Conservation (phyloP, 2,797 vertebrate species). For the Fratercula arctica region DNA sequence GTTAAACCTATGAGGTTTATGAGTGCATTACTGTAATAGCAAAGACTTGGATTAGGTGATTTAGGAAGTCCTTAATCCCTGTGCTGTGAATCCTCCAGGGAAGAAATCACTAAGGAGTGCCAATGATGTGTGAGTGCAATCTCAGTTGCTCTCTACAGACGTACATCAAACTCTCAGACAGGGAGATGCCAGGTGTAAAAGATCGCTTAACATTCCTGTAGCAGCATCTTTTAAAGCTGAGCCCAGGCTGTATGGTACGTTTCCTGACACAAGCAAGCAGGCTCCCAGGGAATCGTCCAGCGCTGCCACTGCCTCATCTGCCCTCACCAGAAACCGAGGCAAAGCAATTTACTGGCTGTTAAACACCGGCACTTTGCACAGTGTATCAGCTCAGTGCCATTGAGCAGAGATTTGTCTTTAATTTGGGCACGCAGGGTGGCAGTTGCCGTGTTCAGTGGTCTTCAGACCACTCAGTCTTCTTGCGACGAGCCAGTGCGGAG, state of each 20-base stretch:
- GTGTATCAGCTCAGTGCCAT: background rate
- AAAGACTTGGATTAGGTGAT: background rate
- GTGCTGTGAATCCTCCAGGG: background rate
- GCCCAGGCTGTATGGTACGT: background rate
- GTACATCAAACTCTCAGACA: background rate
- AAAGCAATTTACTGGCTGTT: background rate
- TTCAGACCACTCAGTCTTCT: background rate
- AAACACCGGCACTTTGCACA: background rate
- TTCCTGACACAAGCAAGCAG: background rate
- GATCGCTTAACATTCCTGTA: background rate
- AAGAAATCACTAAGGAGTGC: background rate
- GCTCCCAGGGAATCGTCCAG: background rate
- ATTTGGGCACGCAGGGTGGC: background rate
- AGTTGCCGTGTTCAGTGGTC: background rate
- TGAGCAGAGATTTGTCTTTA: conserved; percentile 11
- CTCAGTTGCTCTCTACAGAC: background rate
- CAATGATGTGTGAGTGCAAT: background rate
- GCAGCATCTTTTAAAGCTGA: background rate
- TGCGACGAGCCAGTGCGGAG: background rate
- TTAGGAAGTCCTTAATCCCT: background rate
- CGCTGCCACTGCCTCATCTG: background rate
- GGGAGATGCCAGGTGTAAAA: background rate
- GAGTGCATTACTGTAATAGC: background rate
- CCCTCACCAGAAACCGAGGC: background rate
- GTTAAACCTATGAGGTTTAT: background rate